phyloP scores from a whole-genome alignment of 2,113 vertebrate genomes.

The Albula glossodonta region DNA sequence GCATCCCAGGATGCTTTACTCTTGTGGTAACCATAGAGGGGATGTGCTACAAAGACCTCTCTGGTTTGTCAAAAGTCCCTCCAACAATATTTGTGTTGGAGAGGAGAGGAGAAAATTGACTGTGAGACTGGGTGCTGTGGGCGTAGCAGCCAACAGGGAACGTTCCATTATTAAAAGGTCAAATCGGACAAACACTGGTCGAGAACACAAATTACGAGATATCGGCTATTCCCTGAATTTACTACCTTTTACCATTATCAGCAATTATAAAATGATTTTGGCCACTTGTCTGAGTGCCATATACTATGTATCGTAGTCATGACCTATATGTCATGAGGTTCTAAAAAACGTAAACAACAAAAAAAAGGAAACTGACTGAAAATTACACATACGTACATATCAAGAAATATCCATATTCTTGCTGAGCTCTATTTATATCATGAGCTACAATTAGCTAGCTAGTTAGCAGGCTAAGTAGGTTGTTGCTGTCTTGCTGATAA shows the following conservation, averaged over 20 bases:
- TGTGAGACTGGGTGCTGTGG: background rate
- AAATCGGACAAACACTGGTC: background rate
- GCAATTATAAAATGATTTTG: background rate
- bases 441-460: too few relatives aligned
- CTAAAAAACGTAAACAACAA: too few relatives aligned
- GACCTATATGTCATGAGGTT: too few relatives aligned
- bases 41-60: background rate
- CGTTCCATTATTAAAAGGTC: background rate
- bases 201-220: background rate
- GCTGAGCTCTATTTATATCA: too few relatives aligned
- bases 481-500: too few relatives aligned
- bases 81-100: background rate
- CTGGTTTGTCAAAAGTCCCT: background rate
- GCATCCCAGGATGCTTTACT: background rate
- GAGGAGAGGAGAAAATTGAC: background rate
- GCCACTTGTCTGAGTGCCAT: background rate
- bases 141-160: background rate
- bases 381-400: too few relatives aligned
- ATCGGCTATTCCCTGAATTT: background rate
- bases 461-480: too few relatives aligned
- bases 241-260: background rate
- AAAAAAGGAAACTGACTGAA: too few relatives aligned
- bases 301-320: background rate
- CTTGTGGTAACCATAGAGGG: background rate
- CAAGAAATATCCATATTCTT: too few relatives aligned